A percentile compares a stretch with the other conserved stretches of the same genome.
Conservation (phyloP, 2,113 vertebrate species). For the Silurus asotus region DNA sequence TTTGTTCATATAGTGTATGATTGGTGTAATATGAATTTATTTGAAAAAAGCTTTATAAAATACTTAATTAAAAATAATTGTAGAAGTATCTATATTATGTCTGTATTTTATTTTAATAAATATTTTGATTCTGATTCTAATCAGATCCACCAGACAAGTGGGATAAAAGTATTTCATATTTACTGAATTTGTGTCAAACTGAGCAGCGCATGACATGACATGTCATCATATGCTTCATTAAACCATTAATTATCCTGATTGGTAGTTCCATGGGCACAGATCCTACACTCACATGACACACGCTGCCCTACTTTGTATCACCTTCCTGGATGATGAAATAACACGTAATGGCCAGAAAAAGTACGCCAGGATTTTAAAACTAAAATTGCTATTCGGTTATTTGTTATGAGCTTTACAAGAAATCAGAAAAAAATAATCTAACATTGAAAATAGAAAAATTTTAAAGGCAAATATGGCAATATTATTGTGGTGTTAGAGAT, state of each 20-base stretch:
- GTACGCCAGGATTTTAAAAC: neutral
- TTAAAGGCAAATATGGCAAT: neutral
- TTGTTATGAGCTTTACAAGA: neutral
- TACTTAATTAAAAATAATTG: too few species aligned
- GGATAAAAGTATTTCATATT: neutral
- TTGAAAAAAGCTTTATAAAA: too few species aligned
- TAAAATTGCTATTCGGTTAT: neutral
- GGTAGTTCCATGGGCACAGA: neutral
- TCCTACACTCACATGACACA: neutral
- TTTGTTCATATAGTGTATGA: too few species aligned
- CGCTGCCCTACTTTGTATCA: constrained; percentile 9
- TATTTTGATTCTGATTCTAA: too few species aligned
- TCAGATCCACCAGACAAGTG: too few species aligned
- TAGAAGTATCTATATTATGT: too few species aligned
- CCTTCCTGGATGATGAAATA: constrained; percentile 14
- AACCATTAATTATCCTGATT: neutral
- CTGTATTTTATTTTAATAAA: too few species aligned
- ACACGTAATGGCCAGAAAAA: neutral
- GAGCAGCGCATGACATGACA: too few species aligned
- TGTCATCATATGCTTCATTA: neutral
- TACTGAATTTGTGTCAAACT: neutral
- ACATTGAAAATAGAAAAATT: neutral
- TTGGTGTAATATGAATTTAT: too few species aligned
- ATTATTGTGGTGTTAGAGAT: neutral
- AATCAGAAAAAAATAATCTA: neutral